Conservation (phyloP, 2,797 vertebrate species). For the Crocodylus rhombifer region DNA sequence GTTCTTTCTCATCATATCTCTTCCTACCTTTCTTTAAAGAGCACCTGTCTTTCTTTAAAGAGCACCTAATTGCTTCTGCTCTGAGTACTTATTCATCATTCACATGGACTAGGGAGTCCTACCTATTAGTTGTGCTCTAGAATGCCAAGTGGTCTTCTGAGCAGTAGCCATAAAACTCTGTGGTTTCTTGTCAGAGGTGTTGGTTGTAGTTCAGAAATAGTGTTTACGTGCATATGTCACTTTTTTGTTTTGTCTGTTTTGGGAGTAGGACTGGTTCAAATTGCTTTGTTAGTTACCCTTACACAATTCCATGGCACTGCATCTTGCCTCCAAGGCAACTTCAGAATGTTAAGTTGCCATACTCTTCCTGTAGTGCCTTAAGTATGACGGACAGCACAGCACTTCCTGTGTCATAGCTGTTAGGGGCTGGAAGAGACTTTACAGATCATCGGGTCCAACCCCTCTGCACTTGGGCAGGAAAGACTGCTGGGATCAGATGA, state of each 20-base stretch:
- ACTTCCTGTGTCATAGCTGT: too few relatives aligned
- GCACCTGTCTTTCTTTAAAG: background rate
- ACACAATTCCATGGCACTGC: background rate
- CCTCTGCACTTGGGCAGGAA: too few relatives aligned
- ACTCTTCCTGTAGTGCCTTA: too few relatives aligned
- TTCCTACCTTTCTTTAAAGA: background rate
- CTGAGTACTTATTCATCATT: background rate
- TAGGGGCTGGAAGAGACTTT: too few relatives aligned
- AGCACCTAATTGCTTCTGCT: background rate
- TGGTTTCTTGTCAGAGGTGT: background rate
- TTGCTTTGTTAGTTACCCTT: background rate
- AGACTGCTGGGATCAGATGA: too few relatives aligned
- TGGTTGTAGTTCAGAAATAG: background rate
- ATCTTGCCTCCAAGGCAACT: background rate
- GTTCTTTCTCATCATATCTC: rapidly evolving
- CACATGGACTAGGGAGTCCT: background rate
- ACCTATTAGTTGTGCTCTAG: background rate
- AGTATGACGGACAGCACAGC: too few relatives aligned
- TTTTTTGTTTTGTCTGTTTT: background rate
- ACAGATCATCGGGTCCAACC: too few relatives aligned
- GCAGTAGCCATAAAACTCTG: background rate
- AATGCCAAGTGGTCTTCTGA: background rate
- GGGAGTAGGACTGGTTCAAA: background rate
- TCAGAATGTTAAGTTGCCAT: too few relatives aligned
- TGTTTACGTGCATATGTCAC: too few relatives aligned